phyloP scores from a whole-genome alignment of 2,888 invertebrate species.

The Leptura quadrifasciata region DNA sequence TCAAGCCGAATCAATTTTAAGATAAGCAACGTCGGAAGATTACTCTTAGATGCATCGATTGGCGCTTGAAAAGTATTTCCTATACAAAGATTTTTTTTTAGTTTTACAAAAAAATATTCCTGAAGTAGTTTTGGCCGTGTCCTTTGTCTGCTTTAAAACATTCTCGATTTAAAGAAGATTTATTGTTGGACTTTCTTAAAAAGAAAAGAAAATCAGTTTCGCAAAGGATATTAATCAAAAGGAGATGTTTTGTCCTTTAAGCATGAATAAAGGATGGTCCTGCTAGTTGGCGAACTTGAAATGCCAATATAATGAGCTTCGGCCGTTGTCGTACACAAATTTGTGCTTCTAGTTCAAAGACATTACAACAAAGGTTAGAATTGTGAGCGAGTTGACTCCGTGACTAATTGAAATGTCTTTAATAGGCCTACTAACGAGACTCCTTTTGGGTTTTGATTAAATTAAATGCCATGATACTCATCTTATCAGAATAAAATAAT shows the following conservation, averaged over 20 bases:
- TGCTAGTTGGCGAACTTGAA: constrained; percentile 17
- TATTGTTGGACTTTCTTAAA: constrained; percentile 39
- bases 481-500: not conserved
- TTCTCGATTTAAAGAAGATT: constrained; percentile 37
- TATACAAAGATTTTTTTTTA: not conserved
- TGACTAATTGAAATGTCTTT: constrained; percentile 14
- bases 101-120: not conserved
- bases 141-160: constrained; percentile 20
- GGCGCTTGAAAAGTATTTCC: not conserved
- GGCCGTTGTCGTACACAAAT: constrained; percentile 11
- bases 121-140: not conserved
- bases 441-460: not conserved
- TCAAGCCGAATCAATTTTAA: no score
- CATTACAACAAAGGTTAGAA: constrained; percentile 8
- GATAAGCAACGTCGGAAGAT: no score
- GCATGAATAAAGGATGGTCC: constrained; percentile 38
- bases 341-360: constrained; percentile 5
- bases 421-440: not conserved
- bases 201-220: constrained; percentile 43
- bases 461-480: not conserved
- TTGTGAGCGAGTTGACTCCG: constrained; percentile 5
- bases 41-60: not conserved
- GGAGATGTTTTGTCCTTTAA: constrained; percentile 48
- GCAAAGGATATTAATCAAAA: constrained; percentile 49
- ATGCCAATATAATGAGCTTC: constrained; percentile 32